Percentiles rank a stretch among this genome's conserved stretches.
Conservation (phyloP, 1,140 invertebrate genomes). For the Leptonema lineaticorne region DNA sequence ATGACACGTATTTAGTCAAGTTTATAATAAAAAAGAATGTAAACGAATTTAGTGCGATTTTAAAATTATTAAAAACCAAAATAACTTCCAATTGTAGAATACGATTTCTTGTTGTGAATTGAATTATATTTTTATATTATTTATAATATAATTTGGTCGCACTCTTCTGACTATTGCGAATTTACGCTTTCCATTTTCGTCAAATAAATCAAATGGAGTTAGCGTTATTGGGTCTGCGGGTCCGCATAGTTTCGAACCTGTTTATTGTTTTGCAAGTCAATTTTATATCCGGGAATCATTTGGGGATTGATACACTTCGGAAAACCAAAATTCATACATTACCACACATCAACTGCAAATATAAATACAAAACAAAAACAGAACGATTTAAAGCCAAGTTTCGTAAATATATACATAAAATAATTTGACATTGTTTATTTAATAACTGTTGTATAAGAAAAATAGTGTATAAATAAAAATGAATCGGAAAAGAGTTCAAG, state of each 20-base stretch:
- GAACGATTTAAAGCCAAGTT: not conserved
- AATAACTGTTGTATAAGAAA: not conserved
- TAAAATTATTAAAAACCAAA: too few species aligned
- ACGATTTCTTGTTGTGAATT: too few species aligned
- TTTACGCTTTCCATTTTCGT: conserved; percentile 14
- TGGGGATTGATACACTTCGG: conserved; percentile 7
- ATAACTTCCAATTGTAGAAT: too few species aligned
- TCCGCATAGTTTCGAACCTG: not conserved
- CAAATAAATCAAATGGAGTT: conserved; percentile 15
- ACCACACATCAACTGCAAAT: too few species aligned
- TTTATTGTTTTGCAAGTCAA: conserved; percentile 14
- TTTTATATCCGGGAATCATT: conserved; percentile 16
- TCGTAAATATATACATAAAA: not conserved
- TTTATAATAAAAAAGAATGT: too few species aligned
- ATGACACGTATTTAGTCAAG: too few species aligned
- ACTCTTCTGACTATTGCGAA: not conserved
- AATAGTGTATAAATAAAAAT: not conserved
- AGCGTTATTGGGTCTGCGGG: conserved; percentile 13
- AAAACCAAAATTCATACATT: not conserved
- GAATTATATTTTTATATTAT: not conserved
- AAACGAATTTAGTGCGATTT: too few species aligned
- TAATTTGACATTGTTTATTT: not conserved
- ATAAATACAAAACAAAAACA: not conserved
- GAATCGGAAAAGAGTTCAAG: not conserved
- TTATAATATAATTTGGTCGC: not conserved